These are phyloP conservation scores for Orchesella cincta DNA, from an alignment of 1,140 invertebrate genomes.

Conservation along the genomic window DNA sequence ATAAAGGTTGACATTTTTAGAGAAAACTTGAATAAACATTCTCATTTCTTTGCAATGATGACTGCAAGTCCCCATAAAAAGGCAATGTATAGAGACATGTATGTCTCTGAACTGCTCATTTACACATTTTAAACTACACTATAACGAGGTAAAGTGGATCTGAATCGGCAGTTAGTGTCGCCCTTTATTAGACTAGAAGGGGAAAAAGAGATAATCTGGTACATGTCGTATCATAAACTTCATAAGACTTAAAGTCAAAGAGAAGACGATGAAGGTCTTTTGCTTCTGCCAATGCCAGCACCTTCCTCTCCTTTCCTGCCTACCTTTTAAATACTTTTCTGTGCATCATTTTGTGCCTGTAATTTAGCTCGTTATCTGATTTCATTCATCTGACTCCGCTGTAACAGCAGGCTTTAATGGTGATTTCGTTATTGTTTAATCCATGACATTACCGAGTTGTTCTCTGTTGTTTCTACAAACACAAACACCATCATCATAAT, in stretches of 20 bases:
- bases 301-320: background rate
- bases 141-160: constrained; percentile 38
- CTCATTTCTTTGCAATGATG: constrained; percentile 11
- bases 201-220: background rate
- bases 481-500: too few relatives aligned
- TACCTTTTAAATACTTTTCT: constrained; percentile 1
- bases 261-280: constrained; percentile 4
- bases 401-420: background rate
- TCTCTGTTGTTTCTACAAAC: too few relatives aligned
- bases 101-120: constrained; percentile 1
- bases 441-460: background rate
- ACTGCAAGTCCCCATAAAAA: background rate
- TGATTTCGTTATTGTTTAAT: constrained; percentile 12
- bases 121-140: constrained; percentile 22
- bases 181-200: constrained; percentile 19
- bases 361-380: constrained; percentile 13
- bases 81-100: background rate
- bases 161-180: constrained; percentile 42
- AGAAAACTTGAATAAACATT: background rate
- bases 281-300: constrained; percentile 10
- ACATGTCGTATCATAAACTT: constrained; percentile 17
- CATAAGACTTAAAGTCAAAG: background rate
- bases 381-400: background rate
- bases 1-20: background rate
- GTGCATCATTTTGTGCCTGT: background rate